Base-by-base conservation (phyloP, 1,140 invertebrate genomes). In the Chelonus insularis region DNA sequence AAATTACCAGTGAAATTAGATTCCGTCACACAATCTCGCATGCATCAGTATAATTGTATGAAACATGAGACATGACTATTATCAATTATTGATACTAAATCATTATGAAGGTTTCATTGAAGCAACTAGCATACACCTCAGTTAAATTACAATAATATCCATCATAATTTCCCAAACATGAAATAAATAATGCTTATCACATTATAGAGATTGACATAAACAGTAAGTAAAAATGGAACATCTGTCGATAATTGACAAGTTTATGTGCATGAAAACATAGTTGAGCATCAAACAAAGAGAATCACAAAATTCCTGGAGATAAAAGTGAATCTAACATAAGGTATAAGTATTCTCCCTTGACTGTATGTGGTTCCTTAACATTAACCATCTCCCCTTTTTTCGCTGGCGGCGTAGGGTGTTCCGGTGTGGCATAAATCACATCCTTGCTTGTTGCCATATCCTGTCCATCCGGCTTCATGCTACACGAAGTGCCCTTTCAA, bases 361-460 rank as follows among this genome's bases (percentile, higher is more conserved):
- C 43, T 39, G 54, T 47, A 32, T 52, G 34, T 59, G 45, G 60
- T 52, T 63, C 61, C 64, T 65, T 36, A 63, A 67, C 57, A 65
- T 65, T 61, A 63, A 60, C 57, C 60, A 60, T 57, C 54, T 47
- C 20, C 48, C 57, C 51, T 62, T 62, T 62, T 65, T 59, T 34
- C 63, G 57, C 64, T 34, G 32, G 23, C 32, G 45, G 21, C 41
- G 39, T 52, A 56, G 63, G 57, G 72, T 70, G 72, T 77, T 77
- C 73, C 72, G 72, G 70, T 73, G 71, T 73, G 70, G 69, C 69
- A 75, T 77, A 75, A 77, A 77, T 77, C 75, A 75, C 73, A 74
- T 74, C 71, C 70, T 69, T 63, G 65, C 50, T 63, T 25, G n/a
- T 66, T 25, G 57, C 63, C 65, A 62, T 74, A 74, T 73, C 69